A percentile compares a stretch with the other conserved stretches of the same genome.
phyloP scores from a whole-genome alignment of 1,140 invertebrate genomes.

The Teleogryllus occipitalis region DNA sequence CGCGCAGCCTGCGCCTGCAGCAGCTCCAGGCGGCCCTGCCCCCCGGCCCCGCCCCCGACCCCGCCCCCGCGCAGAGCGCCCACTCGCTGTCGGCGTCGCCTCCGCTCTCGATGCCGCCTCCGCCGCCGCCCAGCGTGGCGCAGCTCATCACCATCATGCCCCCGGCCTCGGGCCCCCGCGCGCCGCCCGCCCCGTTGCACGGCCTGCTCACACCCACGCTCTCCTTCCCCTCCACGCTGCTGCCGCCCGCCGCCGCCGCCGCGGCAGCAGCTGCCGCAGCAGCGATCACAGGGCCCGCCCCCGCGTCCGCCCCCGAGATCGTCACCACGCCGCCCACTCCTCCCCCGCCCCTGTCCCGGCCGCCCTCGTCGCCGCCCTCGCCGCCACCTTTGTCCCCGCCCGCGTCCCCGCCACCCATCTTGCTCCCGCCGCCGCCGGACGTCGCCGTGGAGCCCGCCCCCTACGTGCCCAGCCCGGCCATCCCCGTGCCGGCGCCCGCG shows the following conservation, averaged over 20 bases:
- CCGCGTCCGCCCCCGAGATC: background rate
- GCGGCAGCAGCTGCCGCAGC: background rate
- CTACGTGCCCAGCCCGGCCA: background rate
- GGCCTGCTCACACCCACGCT: too few relatives aligned
- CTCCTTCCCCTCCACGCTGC: background rate
- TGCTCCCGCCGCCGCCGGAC: too few relatives aligned
- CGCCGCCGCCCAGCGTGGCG: background rate
- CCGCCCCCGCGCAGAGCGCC: background rate
- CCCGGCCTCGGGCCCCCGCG: background rate
- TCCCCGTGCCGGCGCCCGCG: background rate
- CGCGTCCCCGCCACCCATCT: too few relatives aligned
- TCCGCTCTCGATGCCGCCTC: too few relatives aligned
- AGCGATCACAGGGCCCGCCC: background rate
- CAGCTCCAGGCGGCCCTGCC: background rate
- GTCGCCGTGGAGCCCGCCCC: too few relatives aligned
- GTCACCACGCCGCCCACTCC: background rate
- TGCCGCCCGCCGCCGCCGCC: background rate
- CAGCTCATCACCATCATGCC: background rate
- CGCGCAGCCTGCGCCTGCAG: conserved; percentile 8
- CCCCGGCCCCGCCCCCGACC: background rate
- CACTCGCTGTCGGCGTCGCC: too few relatives aligned
- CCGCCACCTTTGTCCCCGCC: background rate
- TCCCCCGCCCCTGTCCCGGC: background rate
- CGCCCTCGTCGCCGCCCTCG: background rate
- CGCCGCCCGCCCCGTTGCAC: background rate